Conservation (phyloP, 2,797 vertebrate species). For the Ispidina picta region DNA sequence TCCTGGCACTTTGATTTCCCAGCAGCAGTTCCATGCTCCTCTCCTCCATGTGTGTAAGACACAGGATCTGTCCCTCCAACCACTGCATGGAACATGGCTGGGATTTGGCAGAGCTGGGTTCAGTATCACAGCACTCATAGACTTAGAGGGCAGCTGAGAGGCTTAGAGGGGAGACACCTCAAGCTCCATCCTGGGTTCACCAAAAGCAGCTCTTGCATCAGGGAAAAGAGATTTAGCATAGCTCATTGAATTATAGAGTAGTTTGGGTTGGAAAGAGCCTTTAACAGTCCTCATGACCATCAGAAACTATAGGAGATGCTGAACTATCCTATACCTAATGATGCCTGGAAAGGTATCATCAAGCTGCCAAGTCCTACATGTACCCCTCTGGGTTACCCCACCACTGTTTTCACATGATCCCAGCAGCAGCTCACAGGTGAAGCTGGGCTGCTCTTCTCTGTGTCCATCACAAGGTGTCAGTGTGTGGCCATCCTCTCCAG, state of each 20-base stretch:
- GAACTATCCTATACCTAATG: background rate
- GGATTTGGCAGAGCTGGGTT: background rate
- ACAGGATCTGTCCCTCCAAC: background rate
- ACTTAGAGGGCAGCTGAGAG: background rate
- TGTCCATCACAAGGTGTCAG: conserved; percentile 60
- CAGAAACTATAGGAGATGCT: background rate
- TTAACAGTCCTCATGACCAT: background rate
- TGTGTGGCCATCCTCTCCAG: background rate
- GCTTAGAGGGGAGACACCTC: background rate
- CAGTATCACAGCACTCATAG: background rate
- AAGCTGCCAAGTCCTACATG: background rate
- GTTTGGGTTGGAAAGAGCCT: background rate
- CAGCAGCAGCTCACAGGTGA: background rate
- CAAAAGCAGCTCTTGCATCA: background rate
- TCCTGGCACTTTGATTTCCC: conserved; percentile 1
- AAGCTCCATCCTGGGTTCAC: background rate
- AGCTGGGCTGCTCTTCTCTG: background rate
- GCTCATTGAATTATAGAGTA: background rate
- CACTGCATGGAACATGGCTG: rapidly evolving
- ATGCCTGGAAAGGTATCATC: background rate
- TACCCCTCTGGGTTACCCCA: background rate
- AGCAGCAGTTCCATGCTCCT: background rate
- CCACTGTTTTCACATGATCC: background rate
- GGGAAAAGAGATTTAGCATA: background rate
- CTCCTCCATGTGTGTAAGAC: rapidly evolving